Conservation (phyloP, 2,113 vertebrate species). For the Etia nguti region DNA sequence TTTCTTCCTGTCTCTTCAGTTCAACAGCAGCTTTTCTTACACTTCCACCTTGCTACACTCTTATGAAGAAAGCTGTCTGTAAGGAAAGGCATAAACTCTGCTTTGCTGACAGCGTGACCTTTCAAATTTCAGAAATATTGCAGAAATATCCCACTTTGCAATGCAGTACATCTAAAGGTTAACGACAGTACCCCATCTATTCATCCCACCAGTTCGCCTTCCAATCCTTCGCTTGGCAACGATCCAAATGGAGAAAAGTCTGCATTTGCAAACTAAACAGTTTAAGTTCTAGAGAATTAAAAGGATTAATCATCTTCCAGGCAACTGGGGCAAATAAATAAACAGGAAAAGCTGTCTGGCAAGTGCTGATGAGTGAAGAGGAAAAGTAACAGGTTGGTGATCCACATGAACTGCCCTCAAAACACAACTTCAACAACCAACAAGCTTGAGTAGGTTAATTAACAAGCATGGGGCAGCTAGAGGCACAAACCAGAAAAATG, state of each 20-base stretch:
- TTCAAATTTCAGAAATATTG: conserved; percentile 7
- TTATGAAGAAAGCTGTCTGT: background rate
- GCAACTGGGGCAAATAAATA: conserved; percentile 8
- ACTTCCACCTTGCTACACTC: background rate
- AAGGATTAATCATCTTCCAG: conserved; percentile 26
- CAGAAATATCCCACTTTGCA: conserved; percentile 8
- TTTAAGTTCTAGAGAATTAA: background rate
- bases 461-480: background rate
- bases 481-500: background rate
- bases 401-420: background rate
- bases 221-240: background rate
- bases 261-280: background rate
- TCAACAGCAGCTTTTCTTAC: background rate
- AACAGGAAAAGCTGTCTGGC: background rate
- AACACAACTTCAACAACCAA: background rate
- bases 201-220: background rate
- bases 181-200: conserved; percentile 24
- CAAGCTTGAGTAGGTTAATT: conserved; percentile 13
- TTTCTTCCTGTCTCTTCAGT: background rate
- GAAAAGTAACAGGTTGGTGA: conserved; percentile 14
- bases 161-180: conserved; percentile 52
- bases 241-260: background rate
- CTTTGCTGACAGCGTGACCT: conserved; percentile 33
- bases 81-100: background rate
- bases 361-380: background rate